Evolutionary conservation across 1,140 invertebrate genomes (phyloP).

Genomic region (Bombus confusus): DNA sequence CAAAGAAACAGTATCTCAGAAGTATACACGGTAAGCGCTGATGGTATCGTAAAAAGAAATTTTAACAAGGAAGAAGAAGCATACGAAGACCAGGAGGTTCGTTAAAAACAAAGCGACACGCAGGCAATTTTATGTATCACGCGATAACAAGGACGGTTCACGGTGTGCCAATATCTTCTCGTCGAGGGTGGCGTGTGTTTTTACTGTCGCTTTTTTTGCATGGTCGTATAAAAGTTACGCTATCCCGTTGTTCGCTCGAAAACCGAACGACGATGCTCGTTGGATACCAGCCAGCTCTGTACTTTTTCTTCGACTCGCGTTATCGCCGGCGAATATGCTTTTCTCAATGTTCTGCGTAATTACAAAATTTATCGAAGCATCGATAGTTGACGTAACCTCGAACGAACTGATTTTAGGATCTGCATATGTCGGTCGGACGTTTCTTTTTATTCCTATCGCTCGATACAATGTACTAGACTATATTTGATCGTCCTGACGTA

Average conservation of each 20-base stretch:
- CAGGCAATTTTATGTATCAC: constrained; percentile 29
- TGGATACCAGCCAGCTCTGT: constrained; percentile 67
- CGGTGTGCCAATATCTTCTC: constrained; percentile 43
- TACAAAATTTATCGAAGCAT: constrained; percentile 35
- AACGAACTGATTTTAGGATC: background rate
- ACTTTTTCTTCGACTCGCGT: constrained; percentile 1
- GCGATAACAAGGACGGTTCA: constrained; percentile 44
- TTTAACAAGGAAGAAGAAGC: background rate
- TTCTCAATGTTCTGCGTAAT: constrained; percentile 2
- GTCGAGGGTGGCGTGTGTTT: constrained; percentile 8
- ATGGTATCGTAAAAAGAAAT: background rate
- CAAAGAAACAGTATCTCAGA: background rate
- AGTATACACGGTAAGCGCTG: background rate
- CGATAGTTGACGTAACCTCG: background rate
- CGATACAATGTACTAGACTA: too few species aligned
- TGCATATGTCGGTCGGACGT: too few species aligned
- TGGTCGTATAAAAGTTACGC: constrained; percentile 67
- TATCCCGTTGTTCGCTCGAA: constrained; percentile 46
- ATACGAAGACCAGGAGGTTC: background rate
- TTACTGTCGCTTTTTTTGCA: constrained; percentile 32
- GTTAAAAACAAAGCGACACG: constrained; percentile 20
- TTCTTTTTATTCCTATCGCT: too few species aligned
- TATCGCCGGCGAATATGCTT: constrained; percentile 39
- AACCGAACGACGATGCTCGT: constrained; percentile 68
- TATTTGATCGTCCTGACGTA: too few species aligned